Conservation (phyloP, 2,888 invertebrate genomes). For the Drosophila meridionalis region DNA sequence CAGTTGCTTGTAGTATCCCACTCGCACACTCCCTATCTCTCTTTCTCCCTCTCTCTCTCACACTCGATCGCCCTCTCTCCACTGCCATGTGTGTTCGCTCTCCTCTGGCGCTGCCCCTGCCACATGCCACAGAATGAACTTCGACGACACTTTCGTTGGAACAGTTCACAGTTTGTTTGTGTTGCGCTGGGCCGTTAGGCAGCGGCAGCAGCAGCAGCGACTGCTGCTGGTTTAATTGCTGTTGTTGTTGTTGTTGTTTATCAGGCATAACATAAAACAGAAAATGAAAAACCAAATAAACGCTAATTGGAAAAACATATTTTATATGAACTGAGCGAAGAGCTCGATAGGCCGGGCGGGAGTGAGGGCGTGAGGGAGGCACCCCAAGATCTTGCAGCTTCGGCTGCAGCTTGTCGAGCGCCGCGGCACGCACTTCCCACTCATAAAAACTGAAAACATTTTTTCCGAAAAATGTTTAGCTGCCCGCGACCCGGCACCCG, state of each 20-base stretch:
- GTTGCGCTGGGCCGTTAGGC: conserved; percentile 15
- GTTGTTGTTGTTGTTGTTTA: conserved; percentile 57
- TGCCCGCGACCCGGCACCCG: neutral
- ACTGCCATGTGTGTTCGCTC: neutral
- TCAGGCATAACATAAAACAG: conserved; percentile 71
- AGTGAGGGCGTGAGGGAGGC: neutral
- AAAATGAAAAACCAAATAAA: conserved; percentile 81
- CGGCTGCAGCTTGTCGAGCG: conserved; percentile 6
- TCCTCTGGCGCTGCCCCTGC: conserved; percentile 1
- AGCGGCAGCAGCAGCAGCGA: conserved; percentile 9
- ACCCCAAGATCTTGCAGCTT: conserved; percentile 32
- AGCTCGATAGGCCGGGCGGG: neutral
- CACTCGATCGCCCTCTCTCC: neutral
- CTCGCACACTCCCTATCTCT: neutral
- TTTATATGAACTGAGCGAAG: conserved; percentile 67
- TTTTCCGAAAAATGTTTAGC: conserved; percentile 60
- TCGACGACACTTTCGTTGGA: conserved; percentile 59
- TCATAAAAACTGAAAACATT: conserved; percentile 74
- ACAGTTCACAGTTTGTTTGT: conserved; percentile 54
- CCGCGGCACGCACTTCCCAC: conserved; percentile 75
- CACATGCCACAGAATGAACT: conserved; percentile 29
- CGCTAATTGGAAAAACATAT: conserved; percentile 81
- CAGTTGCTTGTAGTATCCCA: conserved; percentile 14
- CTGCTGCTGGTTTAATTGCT: conserved; percentile 52
- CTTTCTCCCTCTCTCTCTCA: no score